phyloP scores from a whole-genome alignment of 2,888 invertebrate species.

The Ochropacha duplaris region DNA sequence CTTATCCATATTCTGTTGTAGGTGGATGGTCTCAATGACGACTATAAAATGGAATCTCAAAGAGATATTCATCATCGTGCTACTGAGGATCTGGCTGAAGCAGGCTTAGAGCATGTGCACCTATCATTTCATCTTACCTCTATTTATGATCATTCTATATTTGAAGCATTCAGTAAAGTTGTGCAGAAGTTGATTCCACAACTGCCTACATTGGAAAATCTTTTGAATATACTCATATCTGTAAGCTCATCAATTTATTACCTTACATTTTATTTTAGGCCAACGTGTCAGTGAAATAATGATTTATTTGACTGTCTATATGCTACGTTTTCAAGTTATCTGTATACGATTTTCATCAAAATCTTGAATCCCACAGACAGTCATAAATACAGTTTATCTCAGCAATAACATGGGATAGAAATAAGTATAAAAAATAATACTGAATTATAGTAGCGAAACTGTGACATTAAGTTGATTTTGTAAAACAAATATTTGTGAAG shows the following conservation, averaged over 20 bases:
- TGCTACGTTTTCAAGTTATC: too few species aligned
- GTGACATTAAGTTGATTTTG: too few species aligned
- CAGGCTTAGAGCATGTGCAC: conserved; percentile 93
- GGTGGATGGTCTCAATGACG: conserved; percentile 99
- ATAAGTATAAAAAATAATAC: too few species aligned
- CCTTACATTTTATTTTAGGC: too few species aligned
- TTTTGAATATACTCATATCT: conserved; percentile 98
- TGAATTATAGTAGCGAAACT: too few species aligned
- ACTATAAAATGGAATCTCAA: conserved; percentile 99
- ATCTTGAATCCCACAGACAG: too few species aligned
- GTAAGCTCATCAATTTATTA: conserved; percentile 85
- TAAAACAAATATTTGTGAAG: too few species aligned
- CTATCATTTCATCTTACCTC: conserved; percentile 98
- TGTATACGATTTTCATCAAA: too few species aligned
- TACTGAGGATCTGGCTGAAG: conserved; percentile 96
- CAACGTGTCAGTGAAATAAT: too few species aligned
- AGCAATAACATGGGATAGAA: too few species aligned
- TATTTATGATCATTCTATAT: conserved; percentile 99
- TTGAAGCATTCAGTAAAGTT: conserved; percentile 99
- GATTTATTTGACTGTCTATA: too few species aligned
- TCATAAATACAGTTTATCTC: too few species aligned
- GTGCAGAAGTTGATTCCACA: conserved; percentile 99
- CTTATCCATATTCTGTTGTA: conserved; percentile 26
- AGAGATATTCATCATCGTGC: conserved; percentile 98
- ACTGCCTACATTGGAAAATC: conserved; percentile 97